Base-by-base conservation (phyloP, 2,888 invertebrate genomes). In the Lysandra bellargus region DNA sequence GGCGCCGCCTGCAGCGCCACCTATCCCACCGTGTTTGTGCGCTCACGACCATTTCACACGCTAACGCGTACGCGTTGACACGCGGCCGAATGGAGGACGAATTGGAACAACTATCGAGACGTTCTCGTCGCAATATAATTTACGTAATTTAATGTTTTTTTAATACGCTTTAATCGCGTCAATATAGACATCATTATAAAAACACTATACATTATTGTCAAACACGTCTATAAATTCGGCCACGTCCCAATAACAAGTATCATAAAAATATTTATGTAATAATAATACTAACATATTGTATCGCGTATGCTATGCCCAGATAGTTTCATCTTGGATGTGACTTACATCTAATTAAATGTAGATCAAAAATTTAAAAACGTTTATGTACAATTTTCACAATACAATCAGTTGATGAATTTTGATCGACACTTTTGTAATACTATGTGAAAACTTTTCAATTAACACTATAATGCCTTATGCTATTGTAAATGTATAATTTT, bases 231-330 rank as follows among this genome's bases (percentile, higher is more conserved):
- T 14, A 12, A 14, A 76, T 76, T 53, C 53, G 30, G 76, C 76
- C 76, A 76, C 33, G 76, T 33, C 76, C 57, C 76, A 76, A 57
- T 76, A 76, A 76, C 76, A 76, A 57, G 53, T 76, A 57, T 76
- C 17, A 44, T 44, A 74, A 23, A 74, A 44, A 53, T 75, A 3
- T 44, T 33, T 49, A 33, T 30, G 44, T 49, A 53, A 14, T 30
- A 53, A 12, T 23, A 23, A 23, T 23, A 23, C 49, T 76, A 74
- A 74, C 30, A 79, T 79, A 30, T 37, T 30, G 74, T 53, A 79
- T 14, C 79, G 30, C 78, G 69, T 78, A 90, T 89, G 89, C 89
- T 86, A 90, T 89, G 89, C 89, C 90, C 90, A 90, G 89, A 89
- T 87, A 84, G 69, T 49, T 78, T 69, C 60, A 14, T 30, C 72